Percentiles rank a stretch among this genome's conserved stretches.
Conservation (phyloP, 2,888 invertebrate genomes). For the Galerucella calmariensis region DNA sequence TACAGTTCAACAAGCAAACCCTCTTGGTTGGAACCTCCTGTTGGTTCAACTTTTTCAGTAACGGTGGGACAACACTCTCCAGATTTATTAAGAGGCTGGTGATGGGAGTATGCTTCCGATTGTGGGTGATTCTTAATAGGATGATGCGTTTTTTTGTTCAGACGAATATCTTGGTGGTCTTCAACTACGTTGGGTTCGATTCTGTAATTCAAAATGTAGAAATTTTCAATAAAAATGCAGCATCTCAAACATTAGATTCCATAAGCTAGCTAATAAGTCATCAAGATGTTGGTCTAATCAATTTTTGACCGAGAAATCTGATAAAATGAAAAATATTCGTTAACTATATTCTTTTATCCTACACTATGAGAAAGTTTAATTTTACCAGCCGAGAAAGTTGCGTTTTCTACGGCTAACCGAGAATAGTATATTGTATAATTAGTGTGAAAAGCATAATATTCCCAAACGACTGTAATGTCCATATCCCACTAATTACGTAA, state of each 20-base stretch:
- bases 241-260: no score
- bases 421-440: no score
- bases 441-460: no score
- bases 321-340: no score
- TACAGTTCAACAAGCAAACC: constrained; percentile 80
- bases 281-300: not conserved
- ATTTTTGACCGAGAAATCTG: no score
- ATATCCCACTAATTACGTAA: no score
- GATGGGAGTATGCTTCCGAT: constrained; percentile 2
- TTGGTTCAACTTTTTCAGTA: constrained; percentile 80
- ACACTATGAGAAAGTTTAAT: no score
- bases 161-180: constrained; percentile 11
- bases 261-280: no score
- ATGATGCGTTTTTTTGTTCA: constrained; percentile 26
- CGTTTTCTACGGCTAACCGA: no score
- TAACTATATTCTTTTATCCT: no score
- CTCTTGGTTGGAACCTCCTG: constrained; percentile 79
- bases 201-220: not conserved
- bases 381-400: no score
- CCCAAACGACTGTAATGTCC: no score
- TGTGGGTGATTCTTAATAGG: constrained; percentile 29
- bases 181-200: constrained; percentile 12
- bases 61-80: constrained; percentile 86
- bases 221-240: not conserved
- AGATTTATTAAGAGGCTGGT: constrained; percentile 42